These are phyloP conservation scores for Argyra leucocephala DNA, from an alignment of 2,888 invertebrate species.

Conservation along the genomic window DNA sequence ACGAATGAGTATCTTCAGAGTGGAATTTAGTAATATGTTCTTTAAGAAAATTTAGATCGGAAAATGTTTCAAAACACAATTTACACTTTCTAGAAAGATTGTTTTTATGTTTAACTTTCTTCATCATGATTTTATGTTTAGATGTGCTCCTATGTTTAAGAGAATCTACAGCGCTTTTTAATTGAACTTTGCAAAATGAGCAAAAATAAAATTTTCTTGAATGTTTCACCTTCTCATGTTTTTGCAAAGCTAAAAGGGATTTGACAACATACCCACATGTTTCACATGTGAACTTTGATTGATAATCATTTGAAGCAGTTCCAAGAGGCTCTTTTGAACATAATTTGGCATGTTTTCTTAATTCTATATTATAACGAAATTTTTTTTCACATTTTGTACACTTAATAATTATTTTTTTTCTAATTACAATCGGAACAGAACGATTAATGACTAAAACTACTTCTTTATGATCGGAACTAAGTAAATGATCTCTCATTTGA, in stretches of 20 bases:
- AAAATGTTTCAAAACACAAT: conserved; percentile 47
- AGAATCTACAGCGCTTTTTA: conserved; percentile 52
- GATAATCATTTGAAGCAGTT: conserved; percentile 56
- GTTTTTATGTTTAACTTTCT: conserved; percentile 42
- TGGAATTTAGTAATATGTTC: conserved; percentile 53
- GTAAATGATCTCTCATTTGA: conserved; percentile 60
- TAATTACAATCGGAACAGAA: conserved; percentile 69
- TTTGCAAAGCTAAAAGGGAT: conserved; percentile 56
- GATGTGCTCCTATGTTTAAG: conserved; percentile 56
- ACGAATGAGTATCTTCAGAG: conserved; percentile 57
- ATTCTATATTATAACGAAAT: conserved; percentile 67
- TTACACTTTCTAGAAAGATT: conserved; percentile 49
- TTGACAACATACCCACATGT: conserved; percentile 52
- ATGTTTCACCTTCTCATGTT: conserved; percentile 56
- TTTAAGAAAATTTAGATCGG: conserved; percentile 16
- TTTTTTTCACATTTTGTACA: conserved; percentile 59
- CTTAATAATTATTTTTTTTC: conserved; percentile 52
- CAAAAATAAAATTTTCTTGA: conserved; percentile 55
- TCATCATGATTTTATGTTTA: conserved; percentile 54
- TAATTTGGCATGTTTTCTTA: conserved; percentile 53
- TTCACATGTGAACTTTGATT: conserved; percentile 53
- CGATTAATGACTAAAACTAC: conserved; percentile 66
- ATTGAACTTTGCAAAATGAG: conserved; percentile 56
- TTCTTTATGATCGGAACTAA: conserved; percentile 58
- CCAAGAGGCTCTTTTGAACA: conserved; percentile 43